Conservation (phyloP, 2,888 invertebrate species). For the Aspidiotus rigidus region DNA sequence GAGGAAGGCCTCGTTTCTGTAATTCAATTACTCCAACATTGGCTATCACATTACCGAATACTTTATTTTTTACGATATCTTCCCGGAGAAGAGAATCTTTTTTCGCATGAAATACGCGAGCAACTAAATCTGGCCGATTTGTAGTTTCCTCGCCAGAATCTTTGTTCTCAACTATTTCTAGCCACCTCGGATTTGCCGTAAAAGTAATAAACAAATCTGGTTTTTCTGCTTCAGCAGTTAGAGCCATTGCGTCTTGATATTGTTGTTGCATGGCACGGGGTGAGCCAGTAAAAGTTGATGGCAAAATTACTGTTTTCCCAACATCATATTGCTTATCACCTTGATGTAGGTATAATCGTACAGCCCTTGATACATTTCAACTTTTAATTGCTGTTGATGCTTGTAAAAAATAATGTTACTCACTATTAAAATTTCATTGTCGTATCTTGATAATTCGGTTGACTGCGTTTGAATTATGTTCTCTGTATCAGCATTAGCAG, state of each 20-base stretch:
- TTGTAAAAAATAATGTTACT: not conserved
- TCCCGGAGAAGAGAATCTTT: not conserved
- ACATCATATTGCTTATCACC: constrained; percentile 38
- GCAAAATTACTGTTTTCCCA: constrained; percentile 39
- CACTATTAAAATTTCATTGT: too few relatives aligned
- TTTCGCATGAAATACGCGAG: constrained; percentile 18
- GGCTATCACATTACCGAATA: constrained; percentile 4
- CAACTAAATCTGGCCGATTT: constrained; percentile 20
- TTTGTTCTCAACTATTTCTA: constrained; percentile 38
- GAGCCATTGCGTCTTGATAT: constrained; percentile 41
- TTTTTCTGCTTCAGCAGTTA: constrained; percentile 39
- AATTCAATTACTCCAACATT: constrained; percentile 9
- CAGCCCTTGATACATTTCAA: constrained; percentile 40
- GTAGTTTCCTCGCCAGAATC: constrained; percentile 32
- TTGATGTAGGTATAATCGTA: constrained; percentile 38
- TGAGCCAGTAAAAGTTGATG: constrained; percentile 39
- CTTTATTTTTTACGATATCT: not conserved
- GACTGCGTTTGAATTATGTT: too few relatives aligned
- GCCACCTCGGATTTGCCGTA: constrained; percentile 40
- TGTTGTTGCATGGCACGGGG: constrained; percentile 41
- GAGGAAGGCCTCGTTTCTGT: constrained; percentile 22
- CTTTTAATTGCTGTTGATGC: constrained; percentile 40
- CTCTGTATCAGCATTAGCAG: too few relatives aligned
- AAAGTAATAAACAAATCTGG: constrained; percentile 40
- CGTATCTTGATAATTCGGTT: too few relatives aligned